phyloP scores from a whole-genome alignment of 2,797 vertebrate species.

The Amniataba percoides region DNA sequence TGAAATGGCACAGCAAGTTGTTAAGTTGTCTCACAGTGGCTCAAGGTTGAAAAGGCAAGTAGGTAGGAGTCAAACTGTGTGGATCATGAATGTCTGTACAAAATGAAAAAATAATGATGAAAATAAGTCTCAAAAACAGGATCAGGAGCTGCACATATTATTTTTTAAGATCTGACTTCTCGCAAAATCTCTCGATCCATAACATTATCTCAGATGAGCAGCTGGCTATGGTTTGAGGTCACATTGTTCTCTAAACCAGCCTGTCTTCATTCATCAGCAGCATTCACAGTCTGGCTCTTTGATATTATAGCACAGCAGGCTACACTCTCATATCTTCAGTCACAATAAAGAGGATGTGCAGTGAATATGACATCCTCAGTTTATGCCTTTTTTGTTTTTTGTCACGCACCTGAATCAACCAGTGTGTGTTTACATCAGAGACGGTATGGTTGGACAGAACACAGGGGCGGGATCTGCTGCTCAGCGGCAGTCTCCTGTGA shows the following conservation, averaged over 20 bases:
- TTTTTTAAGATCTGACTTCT: neutral
- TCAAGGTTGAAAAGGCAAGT: neutral
- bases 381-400: neutral
- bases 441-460: neutral
- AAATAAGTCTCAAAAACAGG: too few relatives aligned
- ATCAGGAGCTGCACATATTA: neutral
- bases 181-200: neutral
- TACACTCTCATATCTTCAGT: neutral
- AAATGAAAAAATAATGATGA: too few relatives aligned
- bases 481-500: constrained; percentile 6
- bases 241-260: neutral
- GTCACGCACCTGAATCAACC: constrained; percentile 31
- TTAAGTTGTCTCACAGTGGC: neutral
- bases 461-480: neutral
- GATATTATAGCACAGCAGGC: neutral
- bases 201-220: neutral
- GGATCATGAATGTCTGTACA: neutral
- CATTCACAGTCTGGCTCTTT: constrained; percentile 1
- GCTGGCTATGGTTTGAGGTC: neutral
- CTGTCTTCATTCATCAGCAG: neutral
- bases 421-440: neutral
- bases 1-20: too few relatives aligned
- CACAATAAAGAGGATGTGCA: neutral
- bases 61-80: neutral
- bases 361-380: neutral